Base-by-base conservation (phyloP, 64 coral and sea anemone species). In the Montipora foliosa region DNA sequence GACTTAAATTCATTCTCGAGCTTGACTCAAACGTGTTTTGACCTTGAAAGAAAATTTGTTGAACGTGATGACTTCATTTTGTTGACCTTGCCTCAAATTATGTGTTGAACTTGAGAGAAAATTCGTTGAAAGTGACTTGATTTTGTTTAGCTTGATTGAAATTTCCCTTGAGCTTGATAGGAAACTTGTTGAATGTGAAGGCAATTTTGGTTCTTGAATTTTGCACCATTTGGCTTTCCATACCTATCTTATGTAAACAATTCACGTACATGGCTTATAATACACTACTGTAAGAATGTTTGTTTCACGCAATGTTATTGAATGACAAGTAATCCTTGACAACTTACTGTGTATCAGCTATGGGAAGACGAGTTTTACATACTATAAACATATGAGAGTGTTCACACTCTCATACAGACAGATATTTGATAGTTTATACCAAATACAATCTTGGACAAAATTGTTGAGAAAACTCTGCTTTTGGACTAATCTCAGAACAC, bases 121-220 rank as follows among this genome's bases (percentile, higher is more conserved):
- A 16, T 79, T 4, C 12, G 48, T 79, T 79, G 77, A 55, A 20
- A 15, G 48, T 79, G 48, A 79, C 1, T 53, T 55, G 16, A 53
- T 55, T 79, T 52, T 79, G 77, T 52, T 79, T 48, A 55, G 49
- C 77, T 79, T 55, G 77, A 79, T 55, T 20, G 49, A 22, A 79
- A 53, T 75, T n/a, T 79, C 49, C 22, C 49, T 80, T 79, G 76
- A 50, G 46, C 76, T 79, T 57, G 78, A 80, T 24, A 80, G n/a
- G 5, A 55, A 80, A 7, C 57, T 80, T 80, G 78, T 55, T 25
- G 25, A 25, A 25, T 25, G 25, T 80, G 49, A 22, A 55, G 78
- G 5, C 19, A 57, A 55, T 57, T 55, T 80, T 79, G 14, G 17
- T 49, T 79, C 46, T 79, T 79, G 47, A 79, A 79, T 79, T 79